phyloP scores from a whole-genome alignment of 2,113 vertebrate species.

The Onychostoma macrolepis region DNA sequence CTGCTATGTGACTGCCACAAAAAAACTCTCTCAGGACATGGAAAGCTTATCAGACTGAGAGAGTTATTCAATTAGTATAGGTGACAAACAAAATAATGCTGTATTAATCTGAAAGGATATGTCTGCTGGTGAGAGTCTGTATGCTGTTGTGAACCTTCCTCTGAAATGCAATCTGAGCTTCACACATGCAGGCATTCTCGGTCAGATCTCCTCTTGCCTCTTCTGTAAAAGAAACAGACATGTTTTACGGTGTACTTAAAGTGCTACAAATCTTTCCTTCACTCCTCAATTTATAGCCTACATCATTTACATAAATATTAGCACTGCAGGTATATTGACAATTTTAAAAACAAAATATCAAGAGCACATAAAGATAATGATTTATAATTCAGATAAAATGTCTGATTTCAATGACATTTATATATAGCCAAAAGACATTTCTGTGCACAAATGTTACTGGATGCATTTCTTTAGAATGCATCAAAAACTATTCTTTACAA shows the following conservation, averaged over 20 bases:
- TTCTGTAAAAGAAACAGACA: conserved; percentile 70
- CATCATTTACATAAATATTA: neutral
- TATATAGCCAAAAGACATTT: neutral
- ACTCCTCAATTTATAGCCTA: neutral
- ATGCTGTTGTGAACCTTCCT: conserved; percentile 82
- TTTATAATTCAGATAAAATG: neutral
- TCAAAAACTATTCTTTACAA: neutral
- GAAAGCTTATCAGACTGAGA: neutral
- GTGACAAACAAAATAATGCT: neutral
- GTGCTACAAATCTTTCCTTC: neutral
- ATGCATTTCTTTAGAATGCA: neutral
- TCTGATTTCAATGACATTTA: neutral
- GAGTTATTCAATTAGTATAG: neutral
- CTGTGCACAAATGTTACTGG: neutral
- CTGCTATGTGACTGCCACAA: neutral
- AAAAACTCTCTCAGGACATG: neutral
- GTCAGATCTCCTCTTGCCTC: conserved; percentile 75
- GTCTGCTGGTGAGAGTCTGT: conserved; percentile 82
- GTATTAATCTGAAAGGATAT: conserved; percentile 87
- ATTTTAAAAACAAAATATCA: neutral
- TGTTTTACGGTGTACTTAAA: neutral
- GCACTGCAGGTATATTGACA: neutral
- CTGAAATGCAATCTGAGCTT: conserved; percentile 87
- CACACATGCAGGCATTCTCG: conserved; percentile 86
- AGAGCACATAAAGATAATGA: neutral